Base-by-base conservation (phyloP, 2,888 invertebrate genomes). In the Diadromus collaris region DNA sequence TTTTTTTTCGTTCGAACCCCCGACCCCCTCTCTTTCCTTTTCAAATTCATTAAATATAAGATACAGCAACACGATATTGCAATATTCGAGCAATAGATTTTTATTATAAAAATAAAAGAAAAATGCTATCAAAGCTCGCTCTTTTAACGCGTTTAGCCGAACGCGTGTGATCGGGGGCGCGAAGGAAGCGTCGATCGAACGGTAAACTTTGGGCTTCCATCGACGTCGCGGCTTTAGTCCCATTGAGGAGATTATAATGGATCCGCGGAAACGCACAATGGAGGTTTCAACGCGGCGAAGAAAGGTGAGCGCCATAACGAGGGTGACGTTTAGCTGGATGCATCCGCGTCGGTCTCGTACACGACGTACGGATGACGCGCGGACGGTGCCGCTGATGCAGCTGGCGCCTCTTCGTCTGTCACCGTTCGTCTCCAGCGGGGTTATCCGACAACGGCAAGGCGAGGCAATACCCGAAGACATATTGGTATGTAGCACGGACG, bases 1-100 rank as follows among this genome's bases (percentile, higher is more conserved):
- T 27, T 21, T 74, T 75, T 61, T 24, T 76, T 76, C 70, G 72
- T 65, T 56, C 13, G n/a, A n/a, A n/a, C n/a, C 38, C n/a, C 21
- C 41, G 6, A 5, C 13, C 16, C 38, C 38, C 16, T 9, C 19
- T 21, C 46, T 7, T 61, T 76, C 54, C 19, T 70, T 79, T 76
- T 76, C 64, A 34, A 73, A 69, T 76, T 73, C 69, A 60, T 65
- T 70, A 79, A 76, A 60, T 70, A 67, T 58, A 64, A 41, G 58
- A 34, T 56, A 61, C 56, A 16, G 24, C 41, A 67, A 60, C 54
- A 46, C 74, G 70, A 65, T 74, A 70, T 71, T 19, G 69, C 65
- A 63, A 78, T 74, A 68, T 60, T 72, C 65, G 44, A 32, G 38
- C 54, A 29, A 61, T 27, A 44, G 32, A 21, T 19, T 10, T 29